These are phyloP conservation scores for Hirtodrosophila alboralis DNA, from an alignment of 2,888 invertebrate genomes.

Conservation along the genomic window DNA sequence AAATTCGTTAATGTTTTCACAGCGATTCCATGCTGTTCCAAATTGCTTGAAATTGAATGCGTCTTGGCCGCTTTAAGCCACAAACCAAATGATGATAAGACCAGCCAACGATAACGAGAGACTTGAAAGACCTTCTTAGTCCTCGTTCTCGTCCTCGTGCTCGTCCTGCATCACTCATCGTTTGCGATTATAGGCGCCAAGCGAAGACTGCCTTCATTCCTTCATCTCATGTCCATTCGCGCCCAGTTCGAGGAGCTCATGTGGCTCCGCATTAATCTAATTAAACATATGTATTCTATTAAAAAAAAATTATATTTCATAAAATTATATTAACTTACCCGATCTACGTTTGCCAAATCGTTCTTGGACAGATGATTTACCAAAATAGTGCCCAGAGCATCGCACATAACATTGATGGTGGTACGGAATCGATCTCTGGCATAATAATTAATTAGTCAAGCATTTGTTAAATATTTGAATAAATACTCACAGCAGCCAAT, in stretches of 20 bases:
- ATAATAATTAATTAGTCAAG: conserved; percentile 9
- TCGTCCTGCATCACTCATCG: conserved; percentile 66
- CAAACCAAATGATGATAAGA: conserved; percentile 60
- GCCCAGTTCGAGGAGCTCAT: conserved; percentile 88
- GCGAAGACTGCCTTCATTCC: conserved; percentile 81
- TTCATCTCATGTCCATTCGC: conserved; percentile 83
- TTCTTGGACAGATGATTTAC: conserved; percentile 93
- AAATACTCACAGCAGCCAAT: conserved; percentile 94
- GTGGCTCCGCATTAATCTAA: conserved; percentile 85
- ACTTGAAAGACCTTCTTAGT: conserved; percentile 5
- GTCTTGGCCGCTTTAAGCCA: conserved; percentile 68
- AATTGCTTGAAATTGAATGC: conserved; percentile 50
- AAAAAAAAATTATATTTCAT: too few species aligned
- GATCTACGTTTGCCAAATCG: conserved; percentile 86
- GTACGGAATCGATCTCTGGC: conserved; percentile 93
- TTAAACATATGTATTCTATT: background rate
- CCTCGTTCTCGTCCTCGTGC: conserved; percentile 31
- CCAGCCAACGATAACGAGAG: conserved; percentile 37
- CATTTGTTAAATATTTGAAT: fast-evolving
- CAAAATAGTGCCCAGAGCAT: conserved; percentile 96
- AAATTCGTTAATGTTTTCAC: conserved; percentile 57
- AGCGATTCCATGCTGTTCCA: conserved; percentile 41
- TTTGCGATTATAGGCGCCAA: conserved; percentile 77
- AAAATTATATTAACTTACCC: conserved; percentile 78
- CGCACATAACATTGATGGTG: conserved; percentile 97